These are phyloP conservation scores for Imbricaverruca yamaguchii DNA, from an alignment of 2,888 invertebrate genomes.

Conservation along the genomic window DNA sequence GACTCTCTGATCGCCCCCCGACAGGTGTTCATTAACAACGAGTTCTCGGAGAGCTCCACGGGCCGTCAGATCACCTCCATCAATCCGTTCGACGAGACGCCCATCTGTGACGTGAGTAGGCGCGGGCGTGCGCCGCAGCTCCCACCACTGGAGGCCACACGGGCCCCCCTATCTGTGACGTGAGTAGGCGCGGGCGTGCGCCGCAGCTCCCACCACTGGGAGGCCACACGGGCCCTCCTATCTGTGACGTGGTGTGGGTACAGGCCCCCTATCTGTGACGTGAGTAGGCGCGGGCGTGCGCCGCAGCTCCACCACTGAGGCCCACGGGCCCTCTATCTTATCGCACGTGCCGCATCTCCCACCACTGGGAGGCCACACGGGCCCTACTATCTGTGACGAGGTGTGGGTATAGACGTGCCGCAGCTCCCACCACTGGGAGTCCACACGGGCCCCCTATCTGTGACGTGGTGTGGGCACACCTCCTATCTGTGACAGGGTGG, in stretches of 20 bases:
- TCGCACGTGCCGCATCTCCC: too few relatives aligned
- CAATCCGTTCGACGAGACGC: slow-evolving; percentile 77
- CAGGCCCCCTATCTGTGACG: too few relatives aligned
- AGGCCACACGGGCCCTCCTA: neutral
- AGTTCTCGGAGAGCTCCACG: slow-evolving; percentile 67
- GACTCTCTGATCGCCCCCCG: neutral
- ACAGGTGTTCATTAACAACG: slow-evolving; percentile 74
- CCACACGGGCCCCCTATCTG: neutral
- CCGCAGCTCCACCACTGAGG: too few relatives aligned
- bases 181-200: too few relatives aligned
- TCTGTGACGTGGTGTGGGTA: neutral
- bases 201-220: too few relatives aligned
- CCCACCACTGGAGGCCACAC: too few relatives aligned
- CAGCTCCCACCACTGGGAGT: too few relatives aligned
- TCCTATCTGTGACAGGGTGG: neutral
- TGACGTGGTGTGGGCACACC: slow-evolving; percentile 1
- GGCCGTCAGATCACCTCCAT: slow-evolving; percentile 56
- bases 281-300: too few relatives aligned
- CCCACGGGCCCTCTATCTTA: neutral
- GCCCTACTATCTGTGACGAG: slow-evolving; percentile 2
- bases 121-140: too few relatives aligned
- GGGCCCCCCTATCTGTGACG: too few relatives aligned
- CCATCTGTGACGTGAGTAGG: slow-evolving; percentile 57
- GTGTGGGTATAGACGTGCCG: too few relatives aligned
- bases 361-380: too few relatives aligned